phyloP scores from a whole-genome alignment of 2,797 vertebrate genomes.

The Hypotaenidia philippensis region DNA sequence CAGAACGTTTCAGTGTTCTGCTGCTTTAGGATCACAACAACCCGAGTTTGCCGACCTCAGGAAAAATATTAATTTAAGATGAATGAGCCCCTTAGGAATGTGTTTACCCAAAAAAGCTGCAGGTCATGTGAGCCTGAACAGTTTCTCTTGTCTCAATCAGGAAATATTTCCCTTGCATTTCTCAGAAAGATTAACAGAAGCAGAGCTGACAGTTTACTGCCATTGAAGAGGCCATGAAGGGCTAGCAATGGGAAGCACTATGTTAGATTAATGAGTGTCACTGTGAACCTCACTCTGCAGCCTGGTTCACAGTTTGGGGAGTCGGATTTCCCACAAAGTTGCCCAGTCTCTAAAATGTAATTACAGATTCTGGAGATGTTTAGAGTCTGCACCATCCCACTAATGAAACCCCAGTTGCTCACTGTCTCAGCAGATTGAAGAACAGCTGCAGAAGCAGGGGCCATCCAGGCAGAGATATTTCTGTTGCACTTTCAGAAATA shows the following conservation, averaged over 20 bases:
- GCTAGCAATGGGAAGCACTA: not conserved
- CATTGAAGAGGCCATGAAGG: not conserved
- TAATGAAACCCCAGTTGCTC: fast-evolving
- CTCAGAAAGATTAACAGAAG: not conserved
- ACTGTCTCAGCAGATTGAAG: not conserved
- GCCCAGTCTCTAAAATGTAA: not conserved
- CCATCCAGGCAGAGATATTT: not conserved
- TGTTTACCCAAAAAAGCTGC: slow-evolving; percentile 7
- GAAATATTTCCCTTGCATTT: not conserved
- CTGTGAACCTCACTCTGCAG: not conserved
- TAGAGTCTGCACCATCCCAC: not conserved
- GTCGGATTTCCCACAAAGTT: not conserved
- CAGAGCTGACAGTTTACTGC: not conserved
- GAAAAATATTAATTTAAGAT: not conserved
- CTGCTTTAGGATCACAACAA: not conserved
- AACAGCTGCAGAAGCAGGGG: not conserved
- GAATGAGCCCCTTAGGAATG: not conserved
- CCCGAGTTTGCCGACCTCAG: not conserved
- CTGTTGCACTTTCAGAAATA: not conserved
- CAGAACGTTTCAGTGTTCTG: not conserved
- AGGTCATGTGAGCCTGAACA: not conserved
- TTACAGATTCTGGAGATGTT: not conserved
- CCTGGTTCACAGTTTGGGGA: not conserved
- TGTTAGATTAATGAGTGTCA: not conserved
- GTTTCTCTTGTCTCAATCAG: not conserved